Percentiles rank a stretch among this genome's conserved stretches.
These are phyloP conservation scores for Macrotus californicus DNA, from an alignment of 2,113 vertebrate genomes.

Conservation along the genomic window DNA sequence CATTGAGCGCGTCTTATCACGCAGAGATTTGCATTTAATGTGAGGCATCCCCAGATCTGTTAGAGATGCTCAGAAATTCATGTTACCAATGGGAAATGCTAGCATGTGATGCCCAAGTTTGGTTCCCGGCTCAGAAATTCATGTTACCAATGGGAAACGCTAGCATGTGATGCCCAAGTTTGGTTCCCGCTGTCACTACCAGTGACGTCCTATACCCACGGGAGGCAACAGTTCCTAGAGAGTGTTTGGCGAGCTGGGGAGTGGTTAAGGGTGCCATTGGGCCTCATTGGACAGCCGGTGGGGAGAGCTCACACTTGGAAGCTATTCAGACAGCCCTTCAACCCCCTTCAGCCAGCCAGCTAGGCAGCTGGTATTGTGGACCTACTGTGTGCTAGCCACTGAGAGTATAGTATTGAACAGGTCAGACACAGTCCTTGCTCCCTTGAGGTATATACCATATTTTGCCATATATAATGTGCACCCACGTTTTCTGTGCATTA, in stretches of 20 bases:
- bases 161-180: neutral
- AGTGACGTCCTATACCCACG: constrained; percentile 29
- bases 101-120: neutral
- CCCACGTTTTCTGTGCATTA: too few relatives aligned
- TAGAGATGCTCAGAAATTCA: neutral
- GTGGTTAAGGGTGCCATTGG: neutral
- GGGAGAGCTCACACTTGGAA: too few relatives aligned
- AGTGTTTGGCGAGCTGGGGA: neutral
- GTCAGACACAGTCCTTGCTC: neutral
- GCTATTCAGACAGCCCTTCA: neutral
- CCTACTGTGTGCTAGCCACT: neutral
- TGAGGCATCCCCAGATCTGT: neutral
- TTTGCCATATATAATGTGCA: too few relatives aligned
- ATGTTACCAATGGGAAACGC: neutral
- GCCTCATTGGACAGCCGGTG: neutral
- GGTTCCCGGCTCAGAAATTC: neutral
- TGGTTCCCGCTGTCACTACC: constrained; percentile 1
- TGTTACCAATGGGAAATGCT: neutral
- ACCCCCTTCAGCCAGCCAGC: neutral
- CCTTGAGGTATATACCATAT: neutral
- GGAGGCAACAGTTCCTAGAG: neutral
- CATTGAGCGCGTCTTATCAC: neutral
- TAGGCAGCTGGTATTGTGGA: neutral
- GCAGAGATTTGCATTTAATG: neutral
- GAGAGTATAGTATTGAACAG: neutral